Percentiles rank a stretch among this genome's conserved stretches.
Conservation (phyloP, 64 coral and sea anemone genomes). For the Dendronephthya gigantea region DNA sequence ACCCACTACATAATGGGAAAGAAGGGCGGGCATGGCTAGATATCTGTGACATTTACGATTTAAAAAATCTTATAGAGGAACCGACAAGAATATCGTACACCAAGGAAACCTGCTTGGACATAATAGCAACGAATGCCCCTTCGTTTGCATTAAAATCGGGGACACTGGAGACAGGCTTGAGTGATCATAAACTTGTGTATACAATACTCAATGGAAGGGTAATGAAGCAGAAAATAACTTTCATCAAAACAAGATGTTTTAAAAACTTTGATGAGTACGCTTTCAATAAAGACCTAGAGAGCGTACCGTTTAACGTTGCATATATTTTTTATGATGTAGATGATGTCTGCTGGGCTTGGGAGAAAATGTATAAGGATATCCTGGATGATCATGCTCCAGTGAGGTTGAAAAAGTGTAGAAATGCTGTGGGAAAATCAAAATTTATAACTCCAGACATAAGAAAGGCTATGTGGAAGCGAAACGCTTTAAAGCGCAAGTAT, state of each 20-base stretch:
- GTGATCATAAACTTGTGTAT: constrained; percentile 11
- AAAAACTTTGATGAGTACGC: no score
- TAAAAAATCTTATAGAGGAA: constrained; percentile 36
- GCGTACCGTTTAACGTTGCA: no score
- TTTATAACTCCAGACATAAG: constrained; percentile 39
- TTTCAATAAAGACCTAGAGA: no score
- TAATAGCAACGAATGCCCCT: constrained; percentile 20
- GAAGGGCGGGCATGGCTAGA: constrained; percentile 1
- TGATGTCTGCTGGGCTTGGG: no score
- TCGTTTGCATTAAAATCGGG: constrained; percentile 21
- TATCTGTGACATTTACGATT: constrained; percentile 47
- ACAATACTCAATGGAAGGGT: background rate
- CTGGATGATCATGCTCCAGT: background rate
- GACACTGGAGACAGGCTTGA: constrained; percentile 15
- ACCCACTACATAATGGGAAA: no score
- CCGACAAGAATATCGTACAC: constrained; percentile 45
- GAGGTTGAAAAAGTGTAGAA: background rate
- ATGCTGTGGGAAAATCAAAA: constrained; percentile 13
- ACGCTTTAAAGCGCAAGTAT: constrained; percentile 26
- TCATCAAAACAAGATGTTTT: no score
- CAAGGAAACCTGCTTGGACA: constrained; percentile 32
- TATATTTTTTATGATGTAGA: no score
- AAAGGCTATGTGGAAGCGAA: constrained; percentile 8
- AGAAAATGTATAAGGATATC: no score
- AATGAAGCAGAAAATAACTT: constrained; percentile 13